Conservation (phyloP, 2,113 vertebrate genomes). For the Etheostoma spectabile region DNA sequence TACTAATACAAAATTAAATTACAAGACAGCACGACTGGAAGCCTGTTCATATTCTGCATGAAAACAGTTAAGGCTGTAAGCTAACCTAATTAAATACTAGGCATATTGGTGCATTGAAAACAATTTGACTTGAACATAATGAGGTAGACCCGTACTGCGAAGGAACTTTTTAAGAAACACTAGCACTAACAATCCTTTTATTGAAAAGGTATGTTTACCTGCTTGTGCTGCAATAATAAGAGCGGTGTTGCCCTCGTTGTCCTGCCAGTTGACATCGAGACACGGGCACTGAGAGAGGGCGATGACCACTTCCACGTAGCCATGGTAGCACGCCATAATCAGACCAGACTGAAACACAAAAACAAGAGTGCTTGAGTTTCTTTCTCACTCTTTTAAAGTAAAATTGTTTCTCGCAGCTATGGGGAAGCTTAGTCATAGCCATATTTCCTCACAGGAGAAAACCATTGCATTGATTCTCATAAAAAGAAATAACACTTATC, state of each 20-base stretch:
- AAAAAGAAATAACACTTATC: background rate
- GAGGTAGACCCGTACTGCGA: background rate
- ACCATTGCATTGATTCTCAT: background rate
- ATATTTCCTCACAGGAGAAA: conserved; percentile 7
- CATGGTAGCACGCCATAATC: conserved; percentile 94
- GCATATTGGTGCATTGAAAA: too few relatives aligned
- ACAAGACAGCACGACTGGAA: too few relatives aligned
- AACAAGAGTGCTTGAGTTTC: conserved; percentile 4
- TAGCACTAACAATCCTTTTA: background rate
- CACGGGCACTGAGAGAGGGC: conserved; percentile 93
- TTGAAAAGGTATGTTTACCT: conserved; percentile 84
- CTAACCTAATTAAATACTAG: too few relatives aligned
- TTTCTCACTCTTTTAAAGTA: background rate
- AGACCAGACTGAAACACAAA: conserved; percentile 88
- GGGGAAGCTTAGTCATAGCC: background rate
- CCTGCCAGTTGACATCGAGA: conserved; percentile 97
- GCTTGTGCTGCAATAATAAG: conserved; percentile 96
- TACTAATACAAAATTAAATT: too few relatives aligned
- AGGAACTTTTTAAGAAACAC: background rate
- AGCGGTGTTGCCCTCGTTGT: conserved; percentile 97
- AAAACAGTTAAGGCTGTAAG: too few relatives aligned
- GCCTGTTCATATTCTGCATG: too few relatives aligned
- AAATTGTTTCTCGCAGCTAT: background rate
- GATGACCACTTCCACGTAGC: conserved; percentile 93
- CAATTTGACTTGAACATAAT: too few relatives aligned